Percentiles rank a stretch among this genome's conserved stretches.
Evolutionary conservation across 2,888 invertebrate species (phyloP).

Genomic region (Brenthis daphne): DNA sequence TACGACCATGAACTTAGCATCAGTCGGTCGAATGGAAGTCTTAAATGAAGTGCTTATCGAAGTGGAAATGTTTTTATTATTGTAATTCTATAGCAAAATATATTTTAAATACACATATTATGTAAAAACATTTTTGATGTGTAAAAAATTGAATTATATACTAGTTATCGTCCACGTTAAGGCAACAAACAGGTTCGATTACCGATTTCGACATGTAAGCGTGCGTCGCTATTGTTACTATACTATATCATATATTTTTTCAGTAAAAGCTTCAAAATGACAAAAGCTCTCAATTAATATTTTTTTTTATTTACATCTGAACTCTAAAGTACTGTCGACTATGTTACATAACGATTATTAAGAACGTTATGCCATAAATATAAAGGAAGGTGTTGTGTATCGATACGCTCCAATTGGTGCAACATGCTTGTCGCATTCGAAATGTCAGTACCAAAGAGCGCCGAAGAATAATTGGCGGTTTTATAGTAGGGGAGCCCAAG

Average conservation of each 20-base stretch:
- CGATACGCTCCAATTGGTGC: slow-evolving; percentile 13
- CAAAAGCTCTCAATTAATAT: too few relatives aligned
- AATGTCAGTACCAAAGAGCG: slow-evolving; percentile 10
- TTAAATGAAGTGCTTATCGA: slow-evolving; percentile 14
- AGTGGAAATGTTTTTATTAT: slow-evolving; percentile 13
- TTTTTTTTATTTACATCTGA: background rate
- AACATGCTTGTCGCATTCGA: slow-evolving; percentile 16
- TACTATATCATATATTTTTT: too few relatives aligned
- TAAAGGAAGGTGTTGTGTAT: background rate
- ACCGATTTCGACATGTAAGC: too few relatives aligned
- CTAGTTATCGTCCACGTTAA: too few relatives aligned
- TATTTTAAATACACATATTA: background rate
- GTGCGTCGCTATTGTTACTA: too few relatives aligned
- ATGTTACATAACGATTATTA: background rate
- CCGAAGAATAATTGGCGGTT: slow-evolving; percentile 16
- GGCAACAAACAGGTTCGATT: too few relatives aligned
- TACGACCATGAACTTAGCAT: slow-evolving; percentile 22
- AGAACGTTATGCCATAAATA: slow-evolving; percentile 14
- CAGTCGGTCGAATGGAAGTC: slow-evolving; percentile 12
- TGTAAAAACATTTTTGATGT: background rate
- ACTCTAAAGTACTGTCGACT: background rate
- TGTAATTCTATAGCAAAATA: background rate
- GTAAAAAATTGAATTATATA: background rate
- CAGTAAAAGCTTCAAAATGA: too few relatives aligned
- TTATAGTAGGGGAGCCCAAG: too few relatives aligned